Base-by-base conservation (phyloP, 2,113 vertebrate species). In the Pachycephala philippinensis region DNA sequence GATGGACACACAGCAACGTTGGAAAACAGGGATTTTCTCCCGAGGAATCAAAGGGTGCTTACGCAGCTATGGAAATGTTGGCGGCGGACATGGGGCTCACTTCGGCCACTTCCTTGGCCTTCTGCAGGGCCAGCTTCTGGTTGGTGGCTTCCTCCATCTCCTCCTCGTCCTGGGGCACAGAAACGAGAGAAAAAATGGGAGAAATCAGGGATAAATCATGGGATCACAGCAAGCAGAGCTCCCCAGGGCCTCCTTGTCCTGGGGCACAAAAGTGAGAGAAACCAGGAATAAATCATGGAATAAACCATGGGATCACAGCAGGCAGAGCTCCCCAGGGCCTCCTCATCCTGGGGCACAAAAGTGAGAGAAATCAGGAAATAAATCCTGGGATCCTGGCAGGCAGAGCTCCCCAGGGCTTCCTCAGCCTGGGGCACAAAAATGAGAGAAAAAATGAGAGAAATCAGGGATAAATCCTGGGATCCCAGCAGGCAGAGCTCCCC, bases 101-200 rank as follows among this genome's bases (percentile, higher is more conserved):
- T 97, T 99, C 99, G 4, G 99, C 99, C 87, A 99, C 99, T 95
- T 99, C 99, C 96, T 99, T 99, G 92, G 99, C 99, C 94, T 99
- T 99, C 44, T 99, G 99, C 70, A 99, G 97, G 13, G 99, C 99
- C 1, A 99, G 98, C 93, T 99, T 99, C 96, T 99, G 99, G 68
- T 98, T 99, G 96, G 99, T 99, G 50, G 99, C 99, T 89, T 99
- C 99, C 87, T 99, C 99, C 98, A 99, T 99, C 95, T 99, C 99
- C 92, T 99, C 99, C 96, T 99, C 99, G 9, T 99, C 99, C 99
- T 99, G 87, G 40, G 52, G 60, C 17, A 92, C 74, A 85, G 74
- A 92, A 82, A 24, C 28, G 72, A 66, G 84, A 57, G 50, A 9
- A 52, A 68, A 92, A 82, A 24, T 26, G 72, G 64, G 84, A 57